Conservation (phyloP, 2,888 invertebrate species). For the Agrochola lychnidis region DNA sequence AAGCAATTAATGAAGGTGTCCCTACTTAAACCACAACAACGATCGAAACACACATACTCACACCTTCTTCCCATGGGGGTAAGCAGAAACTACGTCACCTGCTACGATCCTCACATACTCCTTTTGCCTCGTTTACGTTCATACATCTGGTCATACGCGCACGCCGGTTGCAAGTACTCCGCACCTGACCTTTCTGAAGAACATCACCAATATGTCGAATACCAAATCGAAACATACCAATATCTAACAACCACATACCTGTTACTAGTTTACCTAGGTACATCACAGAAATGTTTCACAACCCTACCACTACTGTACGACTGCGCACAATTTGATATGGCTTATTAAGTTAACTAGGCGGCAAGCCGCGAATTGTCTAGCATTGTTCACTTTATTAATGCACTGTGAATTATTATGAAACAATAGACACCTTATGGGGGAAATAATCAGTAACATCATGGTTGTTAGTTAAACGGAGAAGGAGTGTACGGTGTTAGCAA, state of each 20-base stretch:
- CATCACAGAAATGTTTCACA: slow-evolving; percentile 25
- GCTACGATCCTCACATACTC: neutral
- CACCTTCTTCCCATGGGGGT: neutral
- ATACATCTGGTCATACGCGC: neutral
- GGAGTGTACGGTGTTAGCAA: neutral
- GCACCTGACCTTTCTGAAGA: neutral
- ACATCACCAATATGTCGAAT: neutral
- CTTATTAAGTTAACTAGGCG: slow-evolving; percentile 73
- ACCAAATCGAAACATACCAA: neutral
- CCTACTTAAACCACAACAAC: neutral
- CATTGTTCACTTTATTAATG: slow-evolving; percentile 65
- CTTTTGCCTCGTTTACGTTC: neutral
- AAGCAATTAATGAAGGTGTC: no score
- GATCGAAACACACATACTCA: neutral
- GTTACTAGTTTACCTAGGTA: neutral
- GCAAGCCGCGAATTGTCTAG: slow-evolving; percentile 69
- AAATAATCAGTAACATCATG: slow-evolving; percentile 45
- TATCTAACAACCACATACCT: neutral
- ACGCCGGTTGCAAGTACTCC: neutral
- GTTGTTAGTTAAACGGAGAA: slow-evolving; percentile 12
- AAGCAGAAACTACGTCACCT: neutral
- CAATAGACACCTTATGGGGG: slow-evolving; percentile 44
- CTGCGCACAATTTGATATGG: slow-evolving; percentile 72
- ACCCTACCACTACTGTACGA: slow-evolving; percentile 48
- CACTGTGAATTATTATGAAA: slow-evolving; percentile 51